These are phyloP conservation scores for Amazona vittata DNA, from an alignment of 2,113 vertebrate genomes.

Conservation along the genomic window DNA sequence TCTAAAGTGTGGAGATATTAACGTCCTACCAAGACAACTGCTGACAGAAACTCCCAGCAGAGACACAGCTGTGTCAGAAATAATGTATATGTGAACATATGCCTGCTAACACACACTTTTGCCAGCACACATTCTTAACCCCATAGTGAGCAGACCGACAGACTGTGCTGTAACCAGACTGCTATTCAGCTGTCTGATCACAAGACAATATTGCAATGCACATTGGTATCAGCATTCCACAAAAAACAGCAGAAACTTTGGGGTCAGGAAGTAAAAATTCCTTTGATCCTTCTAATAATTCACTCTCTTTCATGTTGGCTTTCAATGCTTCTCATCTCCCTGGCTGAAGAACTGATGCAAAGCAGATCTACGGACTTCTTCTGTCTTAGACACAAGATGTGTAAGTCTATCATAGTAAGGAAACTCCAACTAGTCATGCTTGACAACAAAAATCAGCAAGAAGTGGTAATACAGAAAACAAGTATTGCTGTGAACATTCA, in stretches of 20 bases:
- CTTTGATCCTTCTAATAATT: slow-evolving; percentile 36
- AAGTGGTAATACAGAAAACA: not conserved
- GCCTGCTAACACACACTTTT: not conserved
- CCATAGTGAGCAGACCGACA: not conserved
- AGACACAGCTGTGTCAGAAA: not conserved
- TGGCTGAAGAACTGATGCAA: not conserved
- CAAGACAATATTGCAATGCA: not conserved
- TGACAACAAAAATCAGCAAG: not conserved
- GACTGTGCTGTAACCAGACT: not conserved
- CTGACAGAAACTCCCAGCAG: not conserved
- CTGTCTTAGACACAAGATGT: not conserved
- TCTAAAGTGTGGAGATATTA: not conserved
- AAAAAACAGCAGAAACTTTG: not conserved
- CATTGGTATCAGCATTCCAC: not conserved
- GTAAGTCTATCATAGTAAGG: not conserved
- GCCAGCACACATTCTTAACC: not conserved
- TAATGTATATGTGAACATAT: rapidly evolving
- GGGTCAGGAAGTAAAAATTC: slow-evolving; percentile 25
- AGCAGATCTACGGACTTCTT: not conserved
- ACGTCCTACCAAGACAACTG: not conserved
- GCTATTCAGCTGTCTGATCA: not conserved
- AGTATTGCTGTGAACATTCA: not conserved
- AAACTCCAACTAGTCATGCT: not conserved
- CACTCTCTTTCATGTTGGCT: slow-evolving; percentile 1
- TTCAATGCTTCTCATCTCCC: slow-evolving; percentile 15